Evolutionary conservation across 2,797 vertebrate species (phyloP).

Genomic region (Denticeps clupeoides): DNA sequence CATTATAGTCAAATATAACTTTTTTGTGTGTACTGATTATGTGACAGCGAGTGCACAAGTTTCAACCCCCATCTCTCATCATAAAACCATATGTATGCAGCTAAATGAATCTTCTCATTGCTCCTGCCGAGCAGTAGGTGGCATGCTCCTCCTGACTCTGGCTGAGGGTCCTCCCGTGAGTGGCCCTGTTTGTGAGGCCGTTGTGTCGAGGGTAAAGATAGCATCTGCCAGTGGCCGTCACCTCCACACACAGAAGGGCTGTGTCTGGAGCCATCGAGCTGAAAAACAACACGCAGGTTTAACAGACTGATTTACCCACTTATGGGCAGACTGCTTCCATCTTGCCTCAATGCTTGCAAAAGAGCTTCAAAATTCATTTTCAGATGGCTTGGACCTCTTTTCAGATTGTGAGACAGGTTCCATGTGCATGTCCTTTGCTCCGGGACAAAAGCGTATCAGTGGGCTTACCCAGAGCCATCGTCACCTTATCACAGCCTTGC

Average conservation of each 20-base stretch:
- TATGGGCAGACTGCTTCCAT: too few relatives aligned
- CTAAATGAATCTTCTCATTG: too few relatives aligned
- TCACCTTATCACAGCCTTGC: conserved; percentile 8
- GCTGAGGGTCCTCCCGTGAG: neutral
- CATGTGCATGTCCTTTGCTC: neutral
- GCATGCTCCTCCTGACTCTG: conserved; percentile 40
- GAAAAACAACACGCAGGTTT: neutral
- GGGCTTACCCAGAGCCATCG: neutral
- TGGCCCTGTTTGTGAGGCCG: conserved; percentile 41
- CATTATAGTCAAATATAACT: neutral
- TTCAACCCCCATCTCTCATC: too few relatives aligned
- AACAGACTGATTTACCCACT: neutral
- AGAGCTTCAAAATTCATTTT: too few relatives aligned
- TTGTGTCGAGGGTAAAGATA: conserved; percentile 53
- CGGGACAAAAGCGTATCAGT: neutral
- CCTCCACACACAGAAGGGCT: conserved; percentile 25
- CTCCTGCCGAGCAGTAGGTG: conserved; percentile 42
- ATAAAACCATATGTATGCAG: neutral
- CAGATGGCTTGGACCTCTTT: too few relatives aligned
- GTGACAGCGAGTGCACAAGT: too few relatives aligned
- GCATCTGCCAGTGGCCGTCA: conserved; percentile 47
- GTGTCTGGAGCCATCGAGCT: neutral
- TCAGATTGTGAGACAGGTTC: too few relatives aligned
- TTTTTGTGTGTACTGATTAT: neutral
- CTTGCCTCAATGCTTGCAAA: too few relatives aligned